Conservation (phyloP, 2,113 vertebrate species). For the Phalacrocorax aristotelis region DNA sequence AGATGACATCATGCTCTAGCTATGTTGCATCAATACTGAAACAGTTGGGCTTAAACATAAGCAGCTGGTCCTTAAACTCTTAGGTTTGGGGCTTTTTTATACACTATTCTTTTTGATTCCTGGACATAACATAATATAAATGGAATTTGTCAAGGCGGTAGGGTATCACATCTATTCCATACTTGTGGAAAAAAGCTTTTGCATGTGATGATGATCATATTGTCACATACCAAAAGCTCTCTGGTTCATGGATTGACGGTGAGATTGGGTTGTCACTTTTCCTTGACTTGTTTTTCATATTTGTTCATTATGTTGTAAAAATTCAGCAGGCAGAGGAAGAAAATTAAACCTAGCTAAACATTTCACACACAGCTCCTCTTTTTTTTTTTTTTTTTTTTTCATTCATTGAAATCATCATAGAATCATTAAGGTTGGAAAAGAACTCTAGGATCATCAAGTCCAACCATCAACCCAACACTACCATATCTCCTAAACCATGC, state of each 20-base stretch:
- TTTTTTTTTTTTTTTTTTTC: neutral
- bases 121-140: slow-evolving; percentile 50
- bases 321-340: slow-evolving; percentile 1
- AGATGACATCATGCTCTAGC: slow-evolving; percentile 45
- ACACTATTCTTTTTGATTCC: slow-evolving; percentile 5
- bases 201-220: neutral
- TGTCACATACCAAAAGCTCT: neutral
- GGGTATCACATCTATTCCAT: neutral
- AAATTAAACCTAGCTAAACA: neutral
- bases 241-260: neutral
- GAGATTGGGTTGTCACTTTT: neutral
- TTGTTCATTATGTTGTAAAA: slow-evolving; percentile 34
- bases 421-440: too few relatives aligned
- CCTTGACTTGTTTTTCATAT: slow-evolving; percentile 6
- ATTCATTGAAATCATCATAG: too few relatives aligned
- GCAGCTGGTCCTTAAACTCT: slow-evolving; percentile 61
- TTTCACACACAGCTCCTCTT: neutral
- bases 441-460: too few relatives aligned
- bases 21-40: slow-evolving; percentile 58
- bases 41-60: slow-evolving; percentile 64
- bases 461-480: too few relatives aligned
- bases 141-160: slow-evolving; percentile 45
- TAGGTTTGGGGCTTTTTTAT: neutral
- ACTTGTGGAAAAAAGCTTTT: neutral
- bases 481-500: too few relatives aligned